Conservation (phyloP, 2,888 invertebrate species). For the Sepioteuthis lessoniana region DNA sequence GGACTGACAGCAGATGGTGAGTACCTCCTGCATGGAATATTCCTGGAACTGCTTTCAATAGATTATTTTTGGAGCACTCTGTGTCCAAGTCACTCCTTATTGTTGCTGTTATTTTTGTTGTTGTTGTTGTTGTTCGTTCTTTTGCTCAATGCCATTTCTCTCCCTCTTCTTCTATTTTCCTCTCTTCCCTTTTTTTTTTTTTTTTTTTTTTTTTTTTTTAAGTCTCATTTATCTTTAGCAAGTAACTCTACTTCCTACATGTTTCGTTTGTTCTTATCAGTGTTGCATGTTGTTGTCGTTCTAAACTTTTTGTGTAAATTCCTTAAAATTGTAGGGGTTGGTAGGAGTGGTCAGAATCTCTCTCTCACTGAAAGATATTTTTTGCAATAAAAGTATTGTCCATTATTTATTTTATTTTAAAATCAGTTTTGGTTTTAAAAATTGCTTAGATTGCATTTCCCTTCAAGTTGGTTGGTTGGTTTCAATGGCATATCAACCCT, state of each 20-base stretch:
- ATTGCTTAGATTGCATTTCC: too few species aligned
- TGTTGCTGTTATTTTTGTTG: not conserved
- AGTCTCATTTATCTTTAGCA: not conserved
- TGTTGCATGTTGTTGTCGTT: not conserved
- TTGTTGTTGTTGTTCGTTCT: conserved; percentile 23
- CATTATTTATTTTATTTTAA: not conserved
- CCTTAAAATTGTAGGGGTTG: not conserved
- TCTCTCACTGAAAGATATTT: not conserved
- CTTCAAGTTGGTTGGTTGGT: too few species aligned
- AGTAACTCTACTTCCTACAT: not conserved
- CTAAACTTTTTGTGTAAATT: not conserved
- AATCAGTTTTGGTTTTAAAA: too few species aligned
- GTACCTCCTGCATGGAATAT: conserved; percentile 36
- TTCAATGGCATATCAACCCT: too few species aligned
- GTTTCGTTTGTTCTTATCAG: not conserved
- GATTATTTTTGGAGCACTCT: not conserved
- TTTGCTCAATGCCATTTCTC: not conserved
- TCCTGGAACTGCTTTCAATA: not conserved
- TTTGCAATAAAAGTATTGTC: not conserved
- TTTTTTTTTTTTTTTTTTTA: not conserved
- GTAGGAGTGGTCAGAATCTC: not conserved
- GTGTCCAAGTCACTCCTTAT: not conserved
- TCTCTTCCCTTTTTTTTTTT: not conserved
- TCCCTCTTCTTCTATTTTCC: not conserved
- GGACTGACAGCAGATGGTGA: conserved; percentile 43